phyloP scores from a whole-genome alignment of 30 jellyfish, hydroid and myxozoan species.

The Turritopsis rubra region DNA sequence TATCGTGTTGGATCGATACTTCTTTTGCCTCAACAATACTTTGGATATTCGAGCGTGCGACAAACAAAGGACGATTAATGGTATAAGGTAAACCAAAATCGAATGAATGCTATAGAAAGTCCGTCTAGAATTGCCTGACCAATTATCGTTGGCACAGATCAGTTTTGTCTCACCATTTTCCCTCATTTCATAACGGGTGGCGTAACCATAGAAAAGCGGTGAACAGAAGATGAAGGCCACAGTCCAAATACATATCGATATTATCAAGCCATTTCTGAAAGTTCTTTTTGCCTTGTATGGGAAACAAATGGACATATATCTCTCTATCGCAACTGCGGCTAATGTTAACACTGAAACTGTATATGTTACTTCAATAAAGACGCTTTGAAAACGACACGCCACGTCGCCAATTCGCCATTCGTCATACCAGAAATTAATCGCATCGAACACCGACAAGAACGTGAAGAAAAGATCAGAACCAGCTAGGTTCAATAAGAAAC shows the following conservation, averaged over 20 bases:
- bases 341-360: slow-evolving; percentile 73
- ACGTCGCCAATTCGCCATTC: slow-evolving; percentile 66
- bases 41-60: slow-evolving; percentile 65
- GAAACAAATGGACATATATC: slow-evolving; percentile 74
- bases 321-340: slow-evolving; percentile 76
- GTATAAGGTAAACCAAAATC: slow-evolving; percentile 51
- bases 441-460: slow-evolving; percentile 57
- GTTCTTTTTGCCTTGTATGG: slow-evolving; percentile 63
- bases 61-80: slow-evolving; percentile 68
- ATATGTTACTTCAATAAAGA: slow-evolving; percentile 65
- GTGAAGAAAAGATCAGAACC: slow-evolving; percentile 68
- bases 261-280: slow-evolving; percentile 22
- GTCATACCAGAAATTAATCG: slow-evolving; percentile 38
- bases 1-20: not conserved
- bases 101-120: slow-evolving; percentile 67
- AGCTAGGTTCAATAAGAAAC: slow-evolving; percentile 69
- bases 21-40: slow-evolving; percentile 28
- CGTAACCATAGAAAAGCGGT: slow-evolving; percentile 57
- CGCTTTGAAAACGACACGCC: slow-evolving; percentile 72
- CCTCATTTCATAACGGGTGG: slow-evolving; percentile 17
- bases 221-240: slow-evolving; percentile 64
- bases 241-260: slow-evolving; percentile 43
- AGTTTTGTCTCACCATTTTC: slow-evolving; percentile 17
- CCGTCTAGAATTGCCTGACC: slow-evolving; percentile 57
- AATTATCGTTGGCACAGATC: slow-evolving; percentile 56